Conservation (phyloP, 2,113 vertebrate species). For the Bubo bubo region DNA sequence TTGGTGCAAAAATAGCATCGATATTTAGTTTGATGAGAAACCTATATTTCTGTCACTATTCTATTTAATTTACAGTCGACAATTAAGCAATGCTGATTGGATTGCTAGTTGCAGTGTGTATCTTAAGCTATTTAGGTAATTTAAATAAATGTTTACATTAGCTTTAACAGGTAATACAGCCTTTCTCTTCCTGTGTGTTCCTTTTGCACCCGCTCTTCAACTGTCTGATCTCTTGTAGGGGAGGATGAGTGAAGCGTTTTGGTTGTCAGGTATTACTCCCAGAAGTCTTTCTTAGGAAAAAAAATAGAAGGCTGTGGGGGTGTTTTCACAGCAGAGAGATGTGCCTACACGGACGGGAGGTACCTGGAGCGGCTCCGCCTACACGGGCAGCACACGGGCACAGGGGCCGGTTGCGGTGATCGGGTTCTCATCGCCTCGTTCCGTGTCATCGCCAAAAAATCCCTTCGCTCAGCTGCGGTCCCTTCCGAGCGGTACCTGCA, state of each 20-base stretch:
- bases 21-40: neutral
- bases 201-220: neutral
- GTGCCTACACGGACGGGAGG: neutral
- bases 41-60: neutral
- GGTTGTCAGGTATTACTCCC: neutral
- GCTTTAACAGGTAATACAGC: neutral
- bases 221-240: rapidly evolving
- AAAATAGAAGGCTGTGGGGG: rapidly evolving
- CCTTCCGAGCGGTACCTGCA: neutral
- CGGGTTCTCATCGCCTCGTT: rapidly evolving
- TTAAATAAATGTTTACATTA: neutral
- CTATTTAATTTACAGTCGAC: rapidly evolving
- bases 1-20: neutral
- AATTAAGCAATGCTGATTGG: neutral
- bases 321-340: neutral
- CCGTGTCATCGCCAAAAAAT: rapidly evolving
- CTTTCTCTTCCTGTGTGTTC: neutral
- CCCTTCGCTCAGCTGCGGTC: neutral
- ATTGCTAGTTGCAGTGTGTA: neutral
- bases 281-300: neutral
- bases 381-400: neutral
- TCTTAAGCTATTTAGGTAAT: neutral
- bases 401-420: neutral
- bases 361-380: neutral
- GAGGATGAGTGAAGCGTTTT: neutral